phyloP scores from a whole-genome alignment of 2,888 invertebrate species.

The Thymelicus lineola region DNA sequence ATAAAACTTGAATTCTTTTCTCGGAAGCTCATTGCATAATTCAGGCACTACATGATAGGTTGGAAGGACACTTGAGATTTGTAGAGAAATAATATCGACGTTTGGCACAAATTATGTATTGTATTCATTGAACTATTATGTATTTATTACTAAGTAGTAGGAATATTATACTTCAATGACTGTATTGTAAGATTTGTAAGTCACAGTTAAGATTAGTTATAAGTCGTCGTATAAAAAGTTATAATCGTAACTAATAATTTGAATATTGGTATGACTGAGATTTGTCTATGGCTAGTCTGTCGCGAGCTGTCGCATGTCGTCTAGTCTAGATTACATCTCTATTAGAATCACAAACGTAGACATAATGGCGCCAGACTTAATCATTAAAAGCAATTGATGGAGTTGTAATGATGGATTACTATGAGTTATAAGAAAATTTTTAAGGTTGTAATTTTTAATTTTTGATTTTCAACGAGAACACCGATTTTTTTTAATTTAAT shows the following conservation, averaged over 20 bases:
- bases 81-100: not conserved
- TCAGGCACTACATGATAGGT: conserved; percentile 9
- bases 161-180: too few species aligned
- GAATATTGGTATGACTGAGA: not conserved
- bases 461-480: too few species aligned
- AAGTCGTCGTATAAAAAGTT: conserved; percentile 25
- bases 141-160: too few species aligned
- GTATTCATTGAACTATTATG: too few species aligned
- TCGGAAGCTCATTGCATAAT: conserved; percentile 36
- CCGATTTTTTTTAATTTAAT: too few species aligned
- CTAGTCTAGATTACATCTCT: not conserved
- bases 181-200: too few species aligned
- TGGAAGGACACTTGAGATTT: not conserved
- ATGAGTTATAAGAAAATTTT: too few species aligned
- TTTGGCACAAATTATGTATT: not conserved
- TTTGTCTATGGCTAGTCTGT: conserved; percentile 4
- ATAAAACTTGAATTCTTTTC: conserved; percentile 47
- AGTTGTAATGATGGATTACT: too few species aligned
- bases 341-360: not conserved
- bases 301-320: not conserved
- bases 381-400: not conserved
- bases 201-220: conserved; percentile 2
- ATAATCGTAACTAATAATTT: not conserved
- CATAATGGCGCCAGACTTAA: conserved; percentile 1
- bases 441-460: too few species aligned